phyloP scores from a whole-genome alignment of 1,140 invertebrate species.

The Helicorthomorpha holstii region DNA sequence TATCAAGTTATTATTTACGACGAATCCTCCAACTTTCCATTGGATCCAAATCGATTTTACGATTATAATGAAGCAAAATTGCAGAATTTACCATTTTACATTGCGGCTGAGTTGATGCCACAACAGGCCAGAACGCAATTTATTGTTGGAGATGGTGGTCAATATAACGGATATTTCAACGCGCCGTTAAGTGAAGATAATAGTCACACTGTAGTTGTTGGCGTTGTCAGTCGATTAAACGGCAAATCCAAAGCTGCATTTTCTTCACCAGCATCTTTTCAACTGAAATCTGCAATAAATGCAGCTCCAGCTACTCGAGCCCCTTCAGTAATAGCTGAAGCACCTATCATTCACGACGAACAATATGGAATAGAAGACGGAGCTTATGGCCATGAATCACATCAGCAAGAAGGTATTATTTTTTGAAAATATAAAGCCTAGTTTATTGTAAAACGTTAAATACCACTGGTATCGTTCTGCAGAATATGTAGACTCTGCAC shows the following conservation, averaged over 20 bases:
- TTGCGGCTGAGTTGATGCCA: constrained; percentile 52
- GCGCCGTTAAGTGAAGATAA: constrained; percentile 43
- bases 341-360: neutral
- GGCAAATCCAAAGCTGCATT: constrained; percentile 23
- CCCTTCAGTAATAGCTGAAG: neutral
- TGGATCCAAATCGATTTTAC: neutral
- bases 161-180: constrained; percentile 60
- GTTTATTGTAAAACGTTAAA: neutral
- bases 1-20: constrained; percentile 9
- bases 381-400: too few relatives aligned
- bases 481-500: constrained; percentile 11
- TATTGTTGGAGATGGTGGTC: constrained; percentile 52
- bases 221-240: constrained; percentile 46
- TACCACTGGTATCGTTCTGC: neutral
- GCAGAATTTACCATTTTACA: constrained; percentile 51
- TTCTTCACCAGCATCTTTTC: constrained; percentile 3
- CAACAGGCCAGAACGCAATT: constrained; percentile 36
- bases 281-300: neutral
- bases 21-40: neutral
- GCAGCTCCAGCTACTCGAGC: too few relatives aligned
- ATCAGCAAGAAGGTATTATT: neutral
- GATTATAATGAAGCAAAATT: constrained; percentile 29
- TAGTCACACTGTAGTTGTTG: constrained; percentile 50
- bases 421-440: neutral
- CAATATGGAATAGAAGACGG: neutral